phyloP scores from a whole-genome alignment of 2,888 invertebrate species.

The Hydroisotoma schaefferi region DNA sequence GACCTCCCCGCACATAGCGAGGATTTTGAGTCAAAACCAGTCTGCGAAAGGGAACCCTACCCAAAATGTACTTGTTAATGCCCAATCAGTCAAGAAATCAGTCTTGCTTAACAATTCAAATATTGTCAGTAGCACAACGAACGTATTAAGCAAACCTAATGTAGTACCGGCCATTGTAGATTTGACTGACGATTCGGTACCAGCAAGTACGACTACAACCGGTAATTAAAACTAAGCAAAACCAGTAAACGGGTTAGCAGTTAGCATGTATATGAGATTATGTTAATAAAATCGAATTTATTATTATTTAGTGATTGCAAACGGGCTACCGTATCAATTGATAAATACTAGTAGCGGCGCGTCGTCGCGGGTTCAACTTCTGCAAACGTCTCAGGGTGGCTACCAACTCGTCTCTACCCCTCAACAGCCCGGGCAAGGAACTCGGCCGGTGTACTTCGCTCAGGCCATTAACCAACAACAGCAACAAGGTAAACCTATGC shows the following conservation, averaged over 20 bases:
- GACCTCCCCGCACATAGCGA: not conserved
- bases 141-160: not conserved
- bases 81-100: too few species aligned
- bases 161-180: too few species aligned
- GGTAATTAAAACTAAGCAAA: too few species aligned
- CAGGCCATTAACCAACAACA: not conserved
- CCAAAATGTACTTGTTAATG: too few species aligned
- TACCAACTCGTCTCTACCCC: not conserved
- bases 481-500: not conserved
- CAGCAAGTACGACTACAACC: too few species aligned
- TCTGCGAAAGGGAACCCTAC: not conserved
- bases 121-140: too few species aligned
- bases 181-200: slow-evolving; percentile 13
- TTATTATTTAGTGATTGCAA: slow-evolving; percentile 9
- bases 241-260: too few species aligned
- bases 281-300: too few species aligned
- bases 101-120: too few species aligned
- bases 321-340: slow-evolving; percentile 24
- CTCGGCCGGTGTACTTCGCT: not conserved
- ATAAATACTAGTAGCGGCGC: too few species aligned
- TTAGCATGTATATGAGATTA: too few species aligned
- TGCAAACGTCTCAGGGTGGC: not conserved
- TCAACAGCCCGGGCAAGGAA: not conserved
- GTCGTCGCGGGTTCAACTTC: slow-evolving; percentile 5
- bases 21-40: not conserved